Base-by-base conservation (phyloP, 1,140 invertebrate species). In the Saccostrea glomerata region DNA sequence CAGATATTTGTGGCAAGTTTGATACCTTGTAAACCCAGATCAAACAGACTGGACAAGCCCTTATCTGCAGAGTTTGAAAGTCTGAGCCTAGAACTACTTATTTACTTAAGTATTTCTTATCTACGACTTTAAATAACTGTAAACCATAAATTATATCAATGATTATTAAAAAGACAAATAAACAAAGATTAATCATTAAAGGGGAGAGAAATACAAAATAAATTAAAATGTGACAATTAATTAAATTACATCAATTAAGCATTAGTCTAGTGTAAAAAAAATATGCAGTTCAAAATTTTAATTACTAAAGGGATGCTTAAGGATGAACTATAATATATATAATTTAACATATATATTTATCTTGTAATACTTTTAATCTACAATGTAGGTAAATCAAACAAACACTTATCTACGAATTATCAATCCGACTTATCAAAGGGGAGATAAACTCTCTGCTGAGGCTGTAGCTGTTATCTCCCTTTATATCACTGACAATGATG, bases 361-460 rank as follows among this genome's bases (percentile, higher is more conserved):
- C 9, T 20, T 63, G 17, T 63, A 13, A 77, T 36, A 36, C 23
- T 15, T 77, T 77, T 77, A 36, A 77, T 77, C 70, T 77, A 15
- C 30, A 77, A 77, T 77, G 70, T 77, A 77, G 70, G 70, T 77
- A 77, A 77, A 77, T 36, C 70, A 77, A 77, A 77, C 70, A 77
- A 77, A 20, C 12, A 12, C 70, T 77, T 77, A 77, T 77, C 70
- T 30, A 15, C 36, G 70, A 7, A 30, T 25, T 25, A 30, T 77
- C 15, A 36, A 77, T 77, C 70, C 13, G 13, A 77, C 13, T 77
- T 77, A 77, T 77, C 70, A 77, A 77, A 30, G n/a, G 70, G 70
- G 25, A 63, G 70, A 77, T 25, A 77, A 47, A 30, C 23, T 30
- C 70, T 77, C 23, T 30, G 70, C 15, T 77, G 70, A 77, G 25